Evolutionary conservation across 2,888 invertebrate species (phyloP), one percentile per base, ranked within the genome.

Genomic region (Beris morrisii): DNA sequence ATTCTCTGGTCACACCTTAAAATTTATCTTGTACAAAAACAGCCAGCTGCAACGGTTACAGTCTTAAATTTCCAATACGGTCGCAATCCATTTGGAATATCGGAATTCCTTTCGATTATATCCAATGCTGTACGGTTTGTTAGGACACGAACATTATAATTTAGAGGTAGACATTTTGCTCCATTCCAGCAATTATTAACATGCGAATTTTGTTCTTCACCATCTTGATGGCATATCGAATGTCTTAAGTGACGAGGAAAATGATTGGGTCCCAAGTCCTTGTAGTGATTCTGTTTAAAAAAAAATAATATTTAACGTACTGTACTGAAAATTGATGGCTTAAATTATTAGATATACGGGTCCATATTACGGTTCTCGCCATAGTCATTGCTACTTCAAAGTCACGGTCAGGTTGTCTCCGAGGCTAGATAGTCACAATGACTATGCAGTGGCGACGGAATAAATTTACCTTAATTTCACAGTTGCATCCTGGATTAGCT

Each of bases 31-130:
- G 76, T 73, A 70, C 80, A 80, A 69, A 78, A 79, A 68, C 80
- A 80, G 43, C 80, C 80, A n/a, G 79, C 78, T 1, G 77, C 76
- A 13, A 80, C 77, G 7, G 76, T 77, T n/a, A 80, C 75, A 0
- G 78, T 78, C 69, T 75, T 75, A 57, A 80, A 80, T 70, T 77
- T 75, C 80, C 78, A 79, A 43, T 73, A 61, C 54, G 72, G 72
- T 9, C 75, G 68, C 30, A 75, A 64, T 22, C 73, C 71, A 66
- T 75, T 74, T 11, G 75, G 75, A 52, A 73, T 50, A 3, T 72
- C 68, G 0, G 73, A 71, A 68, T 76, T 75, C 28, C 74, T 74
- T 66, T 74, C 73, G 13, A 70, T 59, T 32, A 69, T 72, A 46
- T 75, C 74, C 6, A 67, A 67, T 3, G 73, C 68, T 0, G 71